phyloP scores from a whole-genome alignment of 1,140 invertebrate genomes.

The Himalopsyche phryganea region DNA sequence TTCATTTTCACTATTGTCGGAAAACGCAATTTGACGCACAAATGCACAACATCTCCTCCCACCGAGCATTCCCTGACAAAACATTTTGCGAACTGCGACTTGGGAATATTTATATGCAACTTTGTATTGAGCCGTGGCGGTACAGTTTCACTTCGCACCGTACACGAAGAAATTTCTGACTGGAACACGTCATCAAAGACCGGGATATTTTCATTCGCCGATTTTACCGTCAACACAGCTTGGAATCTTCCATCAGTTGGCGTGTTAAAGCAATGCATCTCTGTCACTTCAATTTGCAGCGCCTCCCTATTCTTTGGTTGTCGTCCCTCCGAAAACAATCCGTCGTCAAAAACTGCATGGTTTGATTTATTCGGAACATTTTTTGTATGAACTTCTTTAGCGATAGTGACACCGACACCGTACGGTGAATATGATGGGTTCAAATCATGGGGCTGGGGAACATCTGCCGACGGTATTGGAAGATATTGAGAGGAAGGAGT shows the following conservation, averaged over 20 bases:
- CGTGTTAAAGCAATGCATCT: conserved; percentile 31
- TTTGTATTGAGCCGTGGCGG: conserved; percentile 23
- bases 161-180: conserved; percentile 6
- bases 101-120: conserved; percentile 26
- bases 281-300: conserved; percentile 27
- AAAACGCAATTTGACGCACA: conserved; percentile 60
- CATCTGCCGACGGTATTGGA: conserved; percentile 6
- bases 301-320: conserved; percentile 14
- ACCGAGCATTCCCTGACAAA: conserved; percentile 28
- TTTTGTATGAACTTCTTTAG: conserved; percentile 4
- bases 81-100: conserved; percentile 22
- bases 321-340: background rate
- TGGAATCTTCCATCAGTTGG: conserved; percentile 30
- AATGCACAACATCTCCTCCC: conserved; percentile 15
- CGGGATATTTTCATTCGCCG: conserved; percentile 26
- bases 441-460: background rate
- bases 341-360: background rate
- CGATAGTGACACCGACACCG: conserved; percentile 9
- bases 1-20: conserved; percentile 58
- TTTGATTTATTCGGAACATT: background rate
- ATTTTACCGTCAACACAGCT: conserved; percentile 28
- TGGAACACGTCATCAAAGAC: conserved; percentile 22
- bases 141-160: conserved; percentile 16
- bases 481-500: conserved; percentile 19
- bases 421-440: background rate